A percentile compares a stretch with the other conserved stretches of the same genome.
Evolutionary conservation across 1,140 invertebrate species (phyloP).

Genomic region (Cataglyphis hispanica): DNA sequence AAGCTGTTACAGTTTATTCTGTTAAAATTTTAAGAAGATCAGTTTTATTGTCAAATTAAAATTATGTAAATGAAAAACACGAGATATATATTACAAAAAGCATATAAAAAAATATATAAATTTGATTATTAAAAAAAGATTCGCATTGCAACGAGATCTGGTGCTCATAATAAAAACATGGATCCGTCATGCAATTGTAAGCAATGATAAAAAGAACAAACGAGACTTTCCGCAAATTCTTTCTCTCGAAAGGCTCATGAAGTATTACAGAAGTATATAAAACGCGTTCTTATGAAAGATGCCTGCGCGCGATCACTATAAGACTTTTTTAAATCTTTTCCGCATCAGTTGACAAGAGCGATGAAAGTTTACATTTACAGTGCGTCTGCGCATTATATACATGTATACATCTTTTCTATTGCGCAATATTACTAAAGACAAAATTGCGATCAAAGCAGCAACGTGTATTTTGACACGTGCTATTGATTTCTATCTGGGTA

Average conservation of each 20-base stretch:
- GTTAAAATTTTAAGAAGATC: too few relatives aligned
- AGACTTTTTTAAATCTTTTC: slow-evolving; percentile 9
- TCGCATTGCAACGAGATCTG: not conserved
- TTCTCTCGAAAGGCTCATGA: not conserved
- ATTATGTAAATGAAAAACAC: not conserved
- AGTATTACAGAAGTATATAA: not conserved
- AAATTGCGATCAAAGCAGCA: not conserved
- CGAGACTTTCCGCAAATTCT: slow-evolving; percentile 7
- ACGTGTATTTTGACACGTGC: slow-evolving; percentile 20
- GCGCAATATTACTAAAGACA: slow-evolving; percentile 47
- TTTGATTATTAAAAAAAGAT: slow-evolving; percentile 3
- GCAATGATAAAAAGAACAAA: not conserved
- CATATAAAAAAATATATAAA: not conserved
- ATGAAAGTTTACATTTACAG: slow-evolving; percentile 1
- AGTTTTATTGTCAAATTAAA: too few relatives aligned
- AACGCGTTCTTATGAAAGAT: not conserved
- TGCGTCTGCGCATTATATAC: not conserved
- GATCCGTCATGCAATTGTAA: slow-evolving; percentile 15
- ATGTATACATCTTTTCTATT: not conserved
- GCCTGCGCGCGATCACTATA: not conserved
- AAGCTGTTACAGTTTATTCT: too few relatives aligned
- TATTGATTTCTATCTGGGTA: slow-evolving; percentile 8
- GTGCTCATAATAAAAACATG: not conserved
- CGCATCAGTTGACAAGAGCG: not conserved
- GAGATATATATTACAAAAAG: not conserved